phyloP scores from a whole-genome alignment of 2,888 invertebrate genomes.

The Emmelina monodactyla region DNA sequence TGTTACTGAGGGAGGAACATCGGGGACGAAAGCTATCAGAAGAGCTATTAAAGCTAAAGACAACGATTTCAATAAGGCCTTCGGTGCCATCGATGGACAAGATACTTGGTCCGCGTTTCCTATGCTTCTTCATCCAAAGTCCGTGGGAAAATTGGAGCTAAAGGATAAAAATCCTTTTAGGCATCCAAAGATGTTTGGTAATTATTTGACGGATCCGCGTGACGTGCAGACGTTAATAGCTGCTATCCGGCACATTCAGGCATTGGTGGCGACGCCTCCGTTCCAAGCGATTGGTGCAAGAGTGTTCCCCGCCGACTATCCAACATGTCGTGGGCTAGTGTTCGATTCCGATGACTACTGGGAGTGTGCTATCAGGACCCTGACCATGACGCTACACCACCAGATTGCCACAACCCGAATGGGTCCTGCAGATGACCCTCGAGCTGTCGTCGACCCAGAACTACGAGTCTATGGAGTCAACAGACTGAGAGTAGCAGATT shows the following conservation, averaged over 20 bases:
- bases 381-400: constrained; percentile 70
- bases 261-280: constrained; percentile 63
- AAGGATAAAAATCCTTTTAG: constrained; percentile 76
- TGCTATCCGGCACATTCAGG: constrained; percentile 69
- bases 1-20: constrained; percentile 62
- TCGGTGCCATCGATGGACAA: constrained; percentile 55
- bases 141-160: constrained; percentile 73
- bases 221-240: constrained; percentile 69
- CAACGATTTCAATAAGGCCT: constrained; percentile 62
- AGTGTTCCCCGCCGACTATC: constrained; percentile 55
- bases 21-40: constrained; percentile 46
- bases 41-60: constrained; percentile 65
- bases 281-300: constrained; percentile 66
- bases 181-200: constrained; percentile 80
- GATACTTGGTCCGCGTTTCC: constrained; percentile 71
- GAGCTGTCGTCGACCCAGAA: constrained; percentile 70
- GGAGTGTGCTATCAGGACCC: constrained; percentile 70
- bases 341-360: constrained; percentile 73
- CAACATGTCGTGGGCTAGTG: constrained; percentile 49
- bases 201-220: constrained; percentile 73
- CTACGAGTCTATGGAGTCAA: constrained; percentile 69
- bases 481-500: constrained; percentile 71
- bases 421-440: constrained; percentile 70
- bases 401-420: constrained; percentile 75
- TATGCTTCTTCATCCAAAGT: constrained; percentile 78